Conservation (phyloP, 2,113 vertebrate species). For the Carlito syrichta region DNA sequence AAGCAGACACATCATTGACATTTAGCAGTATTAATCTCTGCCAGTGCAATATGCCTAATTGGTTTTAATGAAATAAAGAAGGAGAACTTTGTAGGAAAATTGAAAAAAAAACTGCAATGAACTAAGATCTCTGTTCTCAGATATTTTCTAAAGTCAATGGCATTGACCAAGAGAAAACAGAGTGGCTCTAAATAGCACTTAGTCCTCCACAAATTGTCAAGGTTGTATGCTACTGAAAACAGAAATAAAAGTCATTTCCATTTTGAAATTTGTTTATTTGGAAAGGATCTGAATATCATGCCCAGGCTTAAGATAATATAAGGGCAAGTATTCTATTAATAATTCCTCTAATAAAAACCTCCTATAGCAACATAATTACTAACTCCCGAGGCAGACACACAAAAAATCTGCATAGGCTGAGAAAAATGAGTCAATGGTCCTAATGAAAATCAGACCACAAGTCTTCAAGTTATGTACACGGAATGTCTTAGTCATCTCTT, state of each 20-base stretch:
- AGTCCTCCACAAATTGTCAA: constrained; percentile 12
- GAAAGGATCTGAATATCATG: neutral
- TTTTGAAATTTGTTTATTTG: neutral
- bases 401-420: neutral
- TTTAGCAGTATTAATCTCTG: constrained; percentile 57
- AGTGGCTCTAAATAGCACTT: neutral
- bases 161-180: constrained; percentile 37
- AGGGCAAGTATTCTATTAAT: neutral
- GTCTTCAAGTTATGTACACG: neutral
- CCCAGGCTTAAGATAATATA: neutral
- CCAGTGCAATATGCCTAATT: constrained; percentile 31
- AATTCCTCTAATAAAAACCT: neutral
- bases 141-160: constrained; percentile 24
- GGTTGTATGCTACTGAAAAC: neutral
- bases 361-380: neutral
- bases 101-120: neutral
- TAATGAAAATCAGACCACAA: neutral
- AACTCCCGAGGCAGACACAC: neutral
- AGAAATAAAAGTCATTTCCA: neutral
- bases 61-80: constrained; percentile 60
- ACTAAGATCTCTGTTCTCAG: constrained; percentile 43
- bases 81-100: constrained; percentile 32
- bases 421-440: neutral
- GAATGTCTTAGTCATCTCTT: neutral
- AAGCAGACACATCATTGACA: constrained; percentile 19